These are phyloP conservation scores for Leptodactylus fallax DNA, from an alignment of 2,797 vertebrate species.

Conservation along the genomic window DNA sequence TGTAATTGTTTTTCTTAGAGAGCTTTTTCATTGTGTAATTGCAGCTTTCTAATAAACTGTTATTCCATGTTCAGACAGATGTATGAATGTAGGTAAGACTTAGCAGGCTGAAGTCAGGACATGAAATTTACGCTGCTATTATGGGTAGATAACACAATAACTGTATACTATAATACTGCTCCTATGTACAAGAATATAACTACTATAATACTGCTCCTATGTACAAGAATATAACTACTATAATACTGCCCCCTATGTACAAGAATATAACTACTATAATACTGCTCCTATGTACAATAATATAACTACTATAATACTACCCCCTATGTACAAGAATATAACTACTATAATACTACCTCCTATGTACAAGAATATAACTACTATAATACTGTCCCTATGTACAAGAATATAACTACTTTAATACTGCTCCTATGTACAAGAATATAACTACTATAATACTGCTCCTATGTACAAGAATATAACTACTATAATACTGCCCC, in stretches of 20 bases:
- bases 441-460: slow-evolving; percentile 13
- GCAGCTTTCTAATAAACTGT: no score
- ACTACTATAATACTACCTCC: slow-evolving; percentile 6
- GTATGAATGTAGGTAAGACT: no score
- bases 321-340: background rate
- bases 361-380: slow-evolving; percentile 7
- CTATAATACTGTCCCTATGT: background rate
- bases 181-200: background rate
- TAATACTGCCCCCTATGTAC: background rate
- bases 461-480: background rate
- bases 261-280: background rate
- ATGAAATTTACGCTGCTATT: no score
- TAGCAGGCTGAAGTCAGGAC: no score
- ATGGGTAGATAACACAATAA: background rate
- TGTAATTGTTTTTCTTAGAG: no score
- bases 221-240: background rate
- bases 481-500: slow-evolving; percentile 3
- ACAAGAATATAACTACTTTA: background rate
- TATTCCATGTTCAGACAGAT: no score
- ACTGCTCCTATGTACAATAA: background rate
- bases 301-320: slow-evolving; percentile 17
- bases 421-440: background rate
- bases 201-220: background rate
- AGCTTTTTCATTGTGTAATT: no score
- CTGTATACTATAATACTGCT: slow-evolving; percentile 1